These are phyloP conservation scores for Acleris literana DNA, from an alignment of 2,888 invertebrate species.

Conservation along the genomic window DNA sequence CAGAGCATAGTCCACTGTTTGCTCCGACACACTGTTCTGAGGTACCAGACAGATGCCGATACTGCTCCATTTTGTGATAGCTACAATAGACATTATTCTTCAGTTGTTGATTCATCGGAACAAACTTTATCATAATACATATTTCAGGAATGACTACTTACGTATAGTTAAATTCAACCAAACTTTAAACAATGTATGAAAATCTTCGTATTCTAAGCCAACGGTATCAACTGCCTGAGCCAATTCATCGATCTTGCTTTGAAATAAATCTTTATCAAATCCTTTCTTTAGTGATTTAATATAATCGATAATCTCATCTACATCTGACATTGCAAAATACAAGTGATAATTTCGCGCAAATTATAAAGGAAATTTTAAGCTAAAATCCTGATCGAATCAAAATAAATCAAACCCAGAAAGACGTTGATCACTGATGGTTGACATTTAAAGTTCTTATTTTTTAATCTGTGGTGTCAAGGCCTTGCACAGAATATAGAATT, in stretches of 20 bases:
- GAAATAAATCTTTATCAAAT: slow-evolving; percentile 75
- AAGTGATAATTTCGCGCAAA: slow-evolving; percentile 17
- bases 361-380: background rate
- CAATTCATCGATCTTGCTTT: slow-evolving; percentile 69
- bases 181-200: slow-evolving; percentile 72
- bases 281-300: slow-evolving; percentile 71
- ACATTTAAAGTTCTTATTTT: background rate
- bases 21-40: slow-evolving; percentile 58
- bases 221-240: slow-evolving; percentile 60
- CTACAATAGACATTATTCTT: slow-evolving; percentile 50
- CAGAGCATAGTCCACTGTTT: slow-evolving; percentile 66
- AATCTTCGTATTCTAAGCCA: slow-evolving; percentile 67
- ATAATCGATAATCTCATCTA: slow-evolving; percentile 72
- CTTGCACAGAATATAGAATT: slow-evolving; percentile 4
- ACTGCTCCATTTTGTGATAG: slow-evolving; percentile 71
- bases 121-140: too few species aligned
- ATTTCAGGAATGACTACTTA: slow-evolving; percentile 51
- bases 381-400: slow-evolving; percentile 6
- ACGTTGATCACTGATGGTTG: slow-evolving; percentile 22
- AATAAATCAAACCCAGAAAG: slow-evolving; percentile 24
- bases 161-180: slow-evolving; percentile 79
- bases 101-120: too few species aligned
- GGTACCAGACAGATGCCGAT: slow-evolving; percentile 73
- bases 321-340: slow-evolving; percentile 58
- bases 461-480: background rate